Conservation (phyloP, 1,140 invertebrate genomes). For the Ctenoplectra terminalis region DNA sequence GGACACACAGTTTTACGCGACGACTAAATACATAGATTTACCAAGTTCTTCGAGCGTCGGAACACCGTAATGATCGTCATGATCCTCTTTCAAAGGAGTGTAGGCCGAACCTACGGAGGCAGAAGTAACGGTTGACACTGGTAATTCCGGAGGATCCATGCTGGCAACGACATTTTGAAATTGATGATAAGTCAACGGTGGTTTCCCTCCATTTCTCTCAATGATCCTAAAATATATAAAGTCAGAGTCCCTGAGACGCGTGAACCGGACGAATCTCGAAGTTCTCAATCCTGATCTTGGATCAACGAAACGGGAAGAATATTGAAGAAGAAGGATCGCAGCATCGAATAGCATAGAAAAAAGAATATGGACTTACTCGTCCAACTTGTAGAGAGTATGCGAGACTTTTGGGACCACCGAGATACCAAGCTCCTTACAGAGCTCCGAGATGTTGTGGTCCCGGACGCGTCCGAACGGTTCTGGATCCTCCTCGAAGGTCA, state of each 20-base stretch:
- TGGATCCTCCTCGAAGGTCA: constrained; percentile 95
- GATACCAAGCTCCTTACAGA: constrained; percentile 92
- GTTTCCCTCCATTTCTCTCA: constrained; percentile 90
- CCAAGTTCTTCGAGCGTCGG: constrained; percentile 94
- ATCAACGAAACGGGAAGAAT: no score
- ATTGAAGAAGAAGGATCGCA: no score
- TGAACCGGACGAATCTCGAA: no score
- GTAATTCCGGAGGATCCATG: constrained; percentile 88
- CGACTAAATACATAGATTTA: constrained; percentile 77
- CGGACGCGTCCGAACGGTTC: constrained; percentile 93
- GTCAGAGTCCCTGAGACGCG: not conserved
- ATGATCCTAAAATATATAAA: constrained; percentile 87
- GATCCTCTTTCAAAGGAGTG: constrained; percentile 89
- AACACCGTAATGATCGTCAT: constrained; percentile 93
- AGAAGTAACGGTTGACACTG: constrained; percentile 86
- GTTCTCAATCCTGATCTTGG: no score
- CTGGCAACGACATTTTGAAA: constrained; percentile 91
- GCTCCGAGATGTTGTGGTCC: constrained; percentile 91
- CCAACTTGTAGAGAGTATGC: constrained; percentile 93
- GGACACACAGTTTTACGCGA: no score
- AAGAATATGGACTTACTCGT: constrained; percentile 85
- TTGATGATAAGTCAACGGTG: constrained; percentile 93
- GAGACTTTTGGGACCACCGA: constrained; percentile 89
- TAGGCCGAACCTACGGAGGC: constrained; percentile 85
- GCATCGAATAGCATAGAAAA: not conserved